Conservation (phyloP, 2,797 vertebrate species). For the Chrosomus eos region DNA sequence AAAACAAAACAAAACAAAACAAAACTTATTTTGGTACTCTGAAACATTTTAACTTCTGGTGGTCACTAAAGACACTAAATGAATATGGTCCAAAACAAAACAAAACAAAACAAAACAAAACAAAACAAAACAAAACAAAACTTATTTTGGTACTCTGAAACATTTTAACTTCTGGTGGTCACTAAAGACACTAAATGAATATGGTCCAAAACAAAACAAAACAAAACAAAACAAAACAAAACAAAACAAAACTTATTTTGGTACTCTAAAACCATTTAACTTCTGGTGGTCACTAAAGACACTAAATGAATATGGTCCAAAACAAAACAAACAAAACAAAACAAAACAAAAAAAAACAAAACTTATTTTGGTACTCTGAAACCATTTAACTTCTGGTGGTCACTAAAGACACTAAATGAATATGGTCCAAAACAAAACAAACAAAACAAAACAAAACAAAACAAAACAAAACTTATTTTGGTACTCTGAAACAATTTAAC, state of each 20-base stretch:
- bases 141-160: no score
- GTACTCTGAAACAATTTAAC: no score
- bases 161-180: no score
- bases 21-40: neutral
- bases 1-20: no score
- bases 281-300: neutral
- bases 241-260: neutral
- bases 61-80: neutral
- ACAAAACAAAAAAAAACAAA: neutral
- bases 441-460: no score
- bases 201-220: neutral
- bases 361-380: neutral
- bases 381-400: no score
- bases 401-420: neutral
- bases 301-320: neutral
- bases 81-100: neutral
- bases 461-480: no score
- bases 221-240: no score
- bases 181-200: neutral
- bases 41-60: no score
- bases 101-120: no score
- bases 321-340: neutral
- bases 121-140: no score
- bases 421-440: neutral
- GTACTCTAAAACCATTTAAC: neutral